phyloP scores from a whole-genome alignment of 2,113 vertebrate genomes.

The Lepidothrix coronata region DNA sequence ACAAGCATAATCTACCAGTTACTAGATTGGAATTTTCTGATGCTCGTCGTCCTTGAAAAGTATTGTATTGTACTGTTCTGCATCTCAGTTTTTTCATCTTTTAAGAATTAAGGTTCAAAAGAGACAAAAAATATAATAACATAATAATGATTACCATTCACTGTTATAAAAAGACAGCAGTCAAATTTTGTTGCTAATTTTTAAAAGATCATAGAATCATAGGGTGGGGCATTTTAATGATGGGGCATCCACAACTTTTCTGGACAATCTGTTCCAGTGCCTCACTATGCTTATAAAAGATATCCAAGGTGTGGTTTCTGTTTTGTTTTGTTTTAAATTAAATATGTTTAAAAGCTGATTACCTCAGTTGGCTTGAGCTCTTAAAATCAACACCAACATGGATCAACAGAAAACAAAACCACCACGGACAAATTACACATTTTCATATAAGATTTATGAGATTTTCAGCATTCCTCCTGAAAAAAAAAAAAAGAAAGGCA shows the following conservation, averaged over 20 bases:
- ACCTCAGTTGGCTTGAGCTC: background rate
- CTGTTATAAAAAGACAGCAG: background rate
- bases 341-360: background rate
- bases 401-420: background rate
- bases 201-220: background rate
- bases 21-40: background rate
- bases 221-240: background rate
- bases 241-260: background rate
- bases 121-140: background rate
- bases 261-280: background rate
- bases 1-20: background rate
- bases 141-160: background rate
- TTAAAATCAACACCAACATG: background rate
- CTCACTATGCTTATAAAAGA: background rate
- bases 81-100: background rate
- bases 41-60: accelerated
- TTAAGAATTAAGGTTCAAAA: background rate
- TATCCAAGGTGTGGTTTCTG: background rate
- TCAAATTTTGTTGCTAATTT: background rate
- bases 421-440: background rate
- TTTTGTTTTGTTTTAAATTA: background rate
- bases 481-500: background rate
- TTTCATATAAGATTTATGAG: background rate
- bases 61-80: background rate
- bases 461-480: background rate